Conservation (phyloP, 2,113 vertebrate genomes). For the Rhinoderma darwinii region DNA sequence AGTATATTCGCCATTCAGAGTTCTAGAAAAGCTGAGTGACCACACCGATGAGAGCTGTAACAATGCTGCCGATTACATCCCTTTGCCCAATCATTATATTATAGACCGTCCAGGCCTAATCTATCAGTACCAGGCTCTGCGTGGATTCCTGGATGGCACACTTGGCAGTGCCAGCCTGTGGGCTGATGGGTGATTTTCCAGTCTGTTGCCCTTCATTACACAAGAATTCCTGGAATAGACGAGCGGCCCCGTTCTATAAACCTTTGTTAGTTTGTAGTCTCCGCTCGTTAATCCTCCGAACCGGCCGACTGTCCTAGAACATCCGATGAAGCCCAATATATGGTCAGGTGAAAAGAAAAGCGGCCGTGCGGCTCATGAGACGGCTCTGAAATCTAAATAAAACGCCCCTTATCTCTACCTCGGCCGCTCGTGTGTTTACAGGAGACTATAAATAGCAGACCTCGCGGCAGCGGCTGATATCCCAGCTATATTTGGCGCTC, state of each 20-base stretch:
- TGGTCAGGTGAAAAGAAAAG: not conserved
- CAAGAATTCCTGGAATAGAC: not conserved
- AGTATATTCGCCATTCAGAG: not conserved
- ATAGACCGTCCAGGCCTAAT: no score
- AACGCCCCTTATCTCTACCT: not conserved
- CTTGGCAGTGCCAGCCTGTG: conserved; percentile 20
- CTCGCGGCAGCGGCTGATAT: not conserved
- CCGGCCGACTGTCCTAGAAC: not conserved
- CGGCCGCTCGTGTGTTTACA: conserved; percentile 11
- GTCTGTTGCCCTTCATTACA: conserved; percentile 15
- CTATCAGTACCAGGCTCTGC: not conserved
- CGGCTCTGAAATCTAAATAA: not conserved
- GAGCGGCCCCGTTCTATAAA: not conserved
- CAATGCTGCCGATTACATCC: no score
- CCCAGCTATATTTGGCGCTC: conserved; percentile 26
- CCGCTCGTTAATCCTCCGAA: not conserved
- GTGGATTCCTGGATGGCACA: not conserved
- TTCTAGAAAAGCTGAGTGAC: not conserved
- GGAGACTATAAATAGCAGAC: conserved; percentile 34
- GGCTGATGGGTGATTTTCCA: conserved; percentile 6
- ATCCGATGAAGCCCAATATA: not conserved
- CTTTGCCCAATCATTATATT: no score
- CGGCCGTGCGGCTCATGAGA: not conserved
- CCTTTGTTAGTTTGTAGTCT: not conserved
- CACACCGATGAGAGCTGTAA: no score